phyloP scores from a whole-genome alignment of 2,797 vertebrate genomes.

The Silurus lanzhouensis region DNA sequence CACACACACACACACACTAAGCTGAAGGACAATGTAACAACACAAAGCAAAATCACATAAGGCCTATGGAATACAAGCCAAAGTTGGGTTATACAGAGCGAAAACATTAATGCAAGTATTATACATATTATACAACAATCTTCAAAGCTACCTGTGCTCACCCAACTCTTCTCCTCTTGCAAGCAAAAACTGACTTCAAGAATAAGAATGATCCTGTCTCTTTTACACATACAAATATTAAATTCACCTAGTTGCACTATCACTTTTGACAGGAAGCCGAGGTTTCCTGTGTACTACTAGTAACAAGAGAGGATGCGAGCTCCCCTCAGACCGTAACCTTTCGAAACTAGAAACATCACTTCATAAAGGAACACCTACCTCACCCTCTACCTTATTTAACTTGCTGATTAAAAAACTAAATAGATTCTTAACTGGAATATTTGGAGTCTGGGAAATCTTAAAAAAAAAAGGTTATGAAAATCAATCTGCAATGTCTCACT shows the following conservation, averaged over 20 bases:
- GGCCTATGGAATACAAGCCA: conserved; percentile 15
- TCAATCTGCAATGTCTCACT: neutral
- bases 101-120: neutral
- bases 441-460: neutral
- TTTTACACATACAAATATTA: conserved; percentile 40
- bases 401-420: conserved; percentile 6
- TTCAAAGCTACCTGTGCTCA: conserved; percentile 37
- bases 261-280: conserved; percentile 58
- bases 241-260: conserved; percentile 42
- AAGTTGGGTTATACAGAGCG: conserved; percentile 29
- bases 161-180: conserved; percentile 34
- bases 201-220: conserved; percentile 28
- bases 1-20: neutral
- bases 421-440: no score
- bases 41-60: conserved; percentile 19
- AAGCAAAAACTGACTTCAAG: conserved; percentile 32
- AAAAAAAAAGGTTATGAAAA: neutral
- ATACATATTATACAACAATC: conserved; percentile 35
- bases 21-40: conserved; percentile 9
- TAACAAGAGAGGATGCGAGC: conserved; percentile 42
- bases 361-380: conserved; percentile 32
- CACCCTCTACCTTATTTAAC: neutral
- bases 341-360: conserved; percentile 37
- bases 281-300: conserved; percentile 59
- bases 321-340: conserved; percentile 44